These are phyloP conservation scores for Onychomys arenicola DNA, from an alignment of 2,797 vertebrate species.

Conservation along the genomic window DNA sequence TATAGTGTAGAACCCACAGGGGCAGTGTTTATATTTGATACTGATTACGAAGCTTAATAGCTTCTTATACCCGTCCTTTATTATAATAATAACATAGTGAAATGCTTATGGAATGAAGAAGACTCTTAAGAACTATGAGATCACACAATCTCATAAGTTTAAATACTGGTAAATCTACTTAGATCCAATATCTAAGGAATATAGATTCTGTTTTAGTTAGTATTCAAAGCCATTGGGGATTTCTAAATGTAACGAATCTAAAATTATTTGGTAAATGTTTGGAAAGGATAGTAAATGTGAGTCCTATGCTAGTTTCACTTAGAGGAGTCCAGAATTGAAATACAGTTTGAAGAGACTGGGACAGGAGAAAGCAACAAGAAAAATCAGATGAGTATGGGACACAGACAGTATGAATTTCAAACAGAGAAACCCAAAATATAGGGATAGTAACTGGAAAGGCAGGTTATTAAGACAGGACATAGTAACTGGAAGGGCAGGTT, in stretches of 20 bases:
- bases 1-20: not conserved
- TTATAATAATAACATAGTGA: not conserved
- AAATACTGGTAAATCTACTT: not conserved
- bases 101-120: not conserved
- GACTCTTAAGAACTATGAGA: not conserved
- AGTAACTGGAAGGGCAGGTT: too few species aligned
- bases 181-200: not conserved
- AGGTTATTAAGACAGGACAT: too few species aligned
- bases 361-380: not conserved
- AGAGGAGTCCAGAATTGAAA: not conserved
- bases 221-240: not conserved
- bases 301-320: not conserved
- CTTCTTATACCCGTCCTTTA: not conserved
- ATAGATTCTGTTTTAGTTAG: not conserved
- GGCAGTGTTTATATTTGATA: not conserved
- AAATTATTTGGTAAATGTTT: not conserved
- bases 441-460: too few species aligned
- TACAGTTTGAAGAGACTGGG: not conserved
- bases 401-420: too few species aligned
- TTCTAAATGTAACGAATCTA: not conserved
- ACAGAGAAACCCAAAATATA: too few species aligned
- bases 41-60: not conserved
- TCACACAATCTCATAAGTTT: not conserved
- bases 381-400: not conserved
- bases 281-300: slow-evolving; percentile 27